These are phyloP conservation scores for Paedocypris micromegethes DNA, from an alignment of 2,797 vertebrate species.

Conservation along the genomic window DNA sequence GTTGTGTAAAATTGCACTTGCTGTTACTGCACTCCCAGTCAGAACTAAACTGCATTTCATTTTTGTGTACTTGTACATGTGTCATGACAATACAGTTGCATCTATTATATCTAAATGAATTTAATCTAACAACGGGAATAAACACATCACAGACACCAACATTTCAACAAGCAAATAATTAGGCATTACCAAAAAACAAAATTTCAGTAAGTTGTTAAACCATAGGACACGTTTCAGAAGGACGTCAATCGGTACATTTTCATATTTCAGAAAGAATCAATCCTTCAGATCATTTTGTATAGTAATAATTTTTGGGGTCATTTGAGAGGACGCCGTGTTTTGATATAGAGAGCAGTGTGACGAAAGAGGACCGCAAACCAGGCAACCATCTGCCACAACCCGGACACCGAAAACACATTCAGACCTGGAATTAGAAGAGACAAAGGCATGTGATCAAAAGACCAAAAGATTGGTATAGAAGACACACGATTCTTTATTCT, in stretches of 20 bases:
- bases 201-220: conserved; percentile 28
- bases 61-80: too few species aligned
- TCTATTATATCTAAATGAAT: too few species aligned
- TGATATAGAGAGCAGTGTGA: conserved; percentile 51
- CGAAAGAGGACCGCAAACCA: conserved; percentile 56
- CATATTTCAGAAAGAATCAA: conserved; percentile 17
- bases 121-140: too few species aligned
- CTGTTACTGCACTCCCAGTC: too few species aligned
- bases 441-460: conserved; percentile 14
- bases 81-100: too few species aligned
- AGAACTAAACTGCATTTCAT: too few species aligned
- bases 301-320: conserved; percentile 28
- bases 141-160: too few species aligned
- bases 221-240: conserved; percentile 24
- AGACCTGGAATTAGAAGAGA: conserved; percentile 54
- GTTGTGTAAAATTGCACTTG: too few species aligned
- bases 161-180: too few species aligned
- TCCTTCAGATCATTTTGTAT: conserved; percentile 3
- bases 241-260: conserved; percentile 17
- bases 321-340: conserved; percentile 42
- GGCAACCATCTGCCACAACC: conserved; percentile 66
- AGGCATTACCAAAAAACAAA: background rate
- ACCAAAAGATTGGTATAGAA: conserved; percentile 5
- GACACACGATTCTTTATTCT: conserved; percentile 29
- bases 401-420: conserved; percentile 53